A percentile compares a stretch with the other conserved stretches of the same genome.
These are phyloP conservation scores for Scaptomyza tumidula DNA, from an alignment of 2,888 invertebrate species.

Conservation along the genomic window DNA sequence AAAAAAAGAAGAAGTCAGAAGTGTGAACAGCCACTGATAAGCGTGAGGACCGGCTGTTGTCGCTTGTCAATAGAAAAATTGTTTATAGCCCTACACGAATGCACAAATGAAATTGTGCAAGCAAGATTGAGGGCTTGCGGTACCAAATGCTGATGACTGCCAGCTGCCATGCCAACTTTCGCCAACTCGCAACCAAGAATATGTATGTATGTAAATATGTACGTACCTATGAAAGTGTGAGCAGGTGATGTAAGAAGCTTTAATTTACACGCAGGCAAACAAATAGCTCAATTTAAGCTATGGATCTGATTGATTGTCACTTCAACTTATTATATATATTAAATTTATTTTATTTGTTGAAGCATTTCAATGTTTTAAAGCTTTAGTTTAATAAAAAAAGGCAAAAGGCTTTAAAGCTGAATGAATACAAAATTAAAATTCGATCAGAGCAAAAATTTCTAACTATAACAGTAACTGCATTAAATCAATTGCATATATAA, in stretches of 20 bases:
- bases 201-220: background rate
- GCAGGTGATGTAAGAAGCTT: slow-evolving; percentile 14
- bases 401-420: background rate
- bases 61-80: slow-evolving; percentile 52
- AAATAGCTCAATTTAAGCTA: slow-evolving; percentile 27
- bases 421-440: background rate
- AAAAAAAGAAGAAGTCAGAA: slow-evolving; percentile 35
- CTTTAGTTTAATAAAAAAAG: too few species aligned
- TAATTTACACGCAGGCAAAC: slow-evolving; percentile 1
- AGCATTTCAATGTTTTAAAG: too few species aligned
- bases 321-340: background rate
- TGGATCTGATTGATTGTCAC: slow-evolving; percentile 11
- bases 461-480: too few species aligned
- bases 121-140: slow-evolving; percentile 44
- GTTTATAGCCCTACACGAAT: slow-evolving; percentile 56
- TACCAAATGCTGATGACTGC: slow-evolving; percentile 37
- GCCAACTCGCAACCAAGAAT: background rate
- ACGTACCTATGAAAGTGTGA: background rate
- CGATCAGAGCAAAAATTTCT: too few species aligned
- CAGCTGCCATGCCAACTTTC: slow-evolving; percentile 15
- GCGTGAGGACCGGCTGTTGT: slow-evolving; percentile 40
- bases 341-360: background rate
- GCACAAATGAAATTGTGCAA: slow-evolving; percentile 64
- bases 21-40: slow-evolving; percentile 63
- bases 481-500: too few species aligned